Percentiles rank a stretch among this genome's conserved stretches.
phyloP scores from a whole-genome alignment of 2,888 invertebrate species.

The Cryptus viduatorius region DNA sequence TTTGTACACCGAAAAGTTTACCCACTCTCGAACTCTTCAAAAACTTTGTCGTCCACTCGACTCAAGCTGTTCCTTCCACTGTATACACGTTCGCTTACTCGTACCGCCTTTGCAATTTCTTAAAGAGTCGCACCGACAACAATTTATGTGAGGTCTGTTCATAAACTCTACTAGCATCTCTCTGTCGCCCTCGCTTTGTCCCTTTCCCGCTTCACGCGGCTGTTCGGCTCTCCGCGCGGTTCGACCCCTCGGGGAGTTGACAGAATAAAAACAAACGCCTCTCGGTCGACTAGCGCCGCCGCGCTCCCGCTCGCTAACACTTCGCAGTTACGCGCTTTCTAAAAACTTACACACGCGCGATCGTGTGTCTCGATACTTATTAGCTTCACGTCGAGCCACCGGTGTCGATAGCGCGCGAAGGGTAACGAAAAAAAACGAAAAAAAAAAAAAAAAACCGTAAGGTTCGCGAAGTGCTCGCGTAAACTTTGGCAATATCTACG shows the following conservation, averaged over 20 bases:
- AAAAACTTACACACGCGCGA: conserved; percentile 79
- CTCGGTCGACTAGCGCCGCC: conserved; percentile 35
- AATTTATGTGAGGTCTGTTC: conserved; percentile 85
- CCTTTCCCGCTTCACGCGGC: conserved; percentile 13
- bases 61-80: conserved; percentile 83
- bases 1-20: conserved; percentile 47
- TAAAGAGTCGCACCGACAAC: conserved; percentile 83
- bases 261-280: conserved; percentile 26
- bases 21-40: conserved; percentile 68
- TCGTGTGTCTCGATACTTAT: conserved; percentile 83
- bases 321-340: conserved; percentile 73
- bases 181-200: conserved; percentile 40
- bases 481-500: conserved; percentile 79
- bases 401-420: conserved; percentile 47
- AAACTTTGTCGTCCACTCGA: conserved; percentile 83
- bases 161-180: conserved; percentile 81
- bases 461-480: conserved; percentile 47
- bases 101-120: conserved; percentile 84
- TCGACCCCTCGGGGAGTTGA: conserved; percentile 23
- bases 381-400: conserved; percentile 77
- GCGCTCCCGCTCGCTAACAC: conserved; percentile 52
- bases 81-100: conserved; percentile 16
- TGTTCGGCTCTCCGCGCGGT: conserved; percentile 35
- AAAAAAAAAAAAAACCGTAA: conserved; percentile 1
- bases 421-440: not conserved